Percentiles rank a stretch among this genome's conserved stretches.
These are phyloP conservation scores for Arnoldichthys spilopterus DNA, from an alignment of 2,797 vertebrate genomes.

Conservation along the genomic window DNA sequence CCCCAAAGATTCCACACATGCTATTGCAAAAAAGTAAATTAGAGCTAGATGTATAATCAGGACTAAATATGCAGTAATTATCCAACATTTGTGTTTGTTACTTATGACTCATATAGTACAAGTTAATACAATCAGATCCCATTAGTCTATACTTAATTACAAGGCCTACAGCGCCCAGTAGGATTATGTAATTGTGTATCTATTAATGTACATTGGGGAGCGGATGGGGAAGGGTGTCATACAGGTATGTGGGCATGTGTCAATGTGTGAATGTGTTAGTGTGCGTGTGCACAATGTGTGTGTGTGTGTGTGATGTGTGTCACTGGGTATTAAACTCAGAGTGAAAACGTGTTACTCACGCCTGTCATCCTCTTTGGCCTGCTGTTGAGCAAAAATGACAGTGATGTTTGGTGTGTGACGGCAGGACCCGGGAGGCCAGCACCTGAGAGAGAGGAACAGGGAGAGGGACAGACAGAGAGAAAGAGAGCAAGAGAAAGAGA, in stretches of 20 bases:
- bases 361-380: conserved; percentile 71
- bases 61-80: conserved; percentile 14
- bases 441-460: conserved; percentile 52
- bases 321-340: conserved; percentile 68
- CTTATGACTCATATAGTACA: conserved; percentile 11
- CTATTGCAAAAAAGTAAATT: conserved; percentile 6
- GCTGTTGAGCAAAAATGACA: conserved; percentile 73
- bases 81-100: conserved; percentile 26
- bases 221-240: background rate
- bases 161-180: conserved; percentile 7
- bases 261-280: background rate
- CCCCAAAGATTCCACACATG: background rate
- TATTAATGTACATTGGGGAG: conserved; percentile 29
- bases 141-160: conserved; percentile 34
- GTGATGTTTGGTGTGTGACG: conserved; percentile 72
- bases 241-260: conserved; percentile 4
- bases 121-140: conserved; percentile 17
- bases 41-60: conserved; percentile 7
- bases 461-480: background rate
- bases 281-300: conserved; percentile 35
- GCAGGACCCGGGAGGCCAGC: conserved; percentile 73
- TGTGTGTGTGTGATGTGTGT: conserved; percentile 63
- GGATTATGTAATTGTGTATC: conserved; percentile 22
- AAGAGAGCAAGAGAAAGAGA: background rate
- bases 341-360: conserved; percentile 75